phyloP scores from a whole-genome alignment of 1,140 invertebrate species.

The Agrilus planipennis region DNA sequence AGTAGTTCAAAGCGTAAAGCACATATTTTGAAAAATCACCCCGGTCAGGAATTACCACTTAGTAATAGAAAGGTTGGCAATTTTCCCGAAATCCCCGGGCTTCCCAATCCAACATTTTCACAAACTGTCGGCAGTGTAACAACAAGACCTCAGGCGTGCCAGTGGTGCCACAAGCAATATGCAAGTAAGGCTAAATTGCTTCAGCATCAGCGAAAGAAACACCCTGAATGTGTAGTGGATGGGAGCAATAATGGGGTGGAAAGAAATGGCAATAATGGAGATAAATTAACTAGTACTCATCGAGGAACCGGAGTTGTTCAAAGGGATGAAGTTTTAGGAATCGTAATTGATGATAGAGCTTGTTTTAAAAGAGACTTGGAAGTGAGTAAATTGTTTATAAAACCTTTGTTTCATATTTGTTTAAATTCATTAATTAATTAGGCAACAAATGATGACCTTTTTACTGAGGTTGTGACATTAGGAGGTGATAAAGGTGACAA shows the following conservation, averaged over 20 bases:
- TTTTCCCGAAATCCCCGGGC: constrained; percentile 34
- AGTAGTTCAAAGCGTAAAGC: constrained; percentile 75
- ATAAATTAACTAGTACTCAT: background rate
- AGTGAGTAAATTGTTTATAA: background rate
- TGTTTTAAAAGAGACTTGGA: constrained; percentile 3
- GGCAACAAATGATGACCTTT: constrained; percentile 13
- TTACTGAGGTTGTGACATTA: constrained; percentile 14
- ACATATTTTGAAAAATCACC: constrained; percentile 78
- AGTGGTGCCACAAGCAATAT: constrained; percentile 77
- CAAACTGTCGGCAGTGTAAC: constrained; percentile 62
- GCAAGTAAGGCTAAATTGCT: constrained; percentile 69
- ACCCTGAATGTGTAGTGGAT: too few relatives aligned
- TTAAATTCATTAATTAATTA: constrained; percentile 3
- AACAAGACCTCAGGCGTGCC: constrained; percentile 60
- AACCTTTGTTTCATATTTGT: background rate
- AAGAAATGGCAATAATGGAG: too few relatives aligned
- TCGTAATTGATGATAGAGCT: background rate
- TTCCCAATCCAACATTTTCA: constrained; percentile 52
- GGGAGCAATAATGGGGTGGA: too few relatives aligned
- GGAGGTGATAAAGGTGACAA: constrained; percentile 15
- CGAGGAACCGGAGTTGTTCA: background rate
- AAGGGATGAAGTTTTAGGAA: constrained; percentile 1
- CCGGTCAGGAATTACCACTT: constrained; percentile 56
- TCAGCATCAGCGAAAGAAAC: constrained; percentile 70
- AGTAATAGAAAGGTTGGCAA: constrained; percentile 43